A percentile compares a stretch with the other conserved stretches of the same genome.
Evolutionary conservation across 2,888 invertebrate genomes (phyloP).

Genomic region (Limenitis camilla): DNA sequence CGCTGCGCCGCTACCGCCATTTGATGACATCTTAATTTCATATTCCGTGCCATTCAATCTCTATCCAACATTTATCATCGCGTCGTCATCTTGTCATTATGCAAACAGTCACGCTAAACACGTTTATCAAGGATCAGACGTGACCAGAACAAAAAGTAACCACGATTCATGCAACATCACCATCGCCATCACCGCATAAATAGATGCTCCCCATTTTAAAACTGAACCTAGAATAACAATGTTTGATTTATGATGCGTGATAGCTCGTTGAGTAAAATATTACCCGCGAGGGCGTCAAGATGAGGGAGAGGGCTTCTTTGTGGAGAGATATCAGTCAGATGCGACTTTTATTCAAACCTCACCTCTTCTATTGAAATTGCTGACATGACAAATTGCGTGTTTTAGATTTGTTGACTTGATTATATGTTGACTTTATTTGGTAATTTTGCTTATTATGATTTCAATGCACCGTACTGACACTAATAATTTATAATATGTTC

Average conservation of each 20-base stretch:
- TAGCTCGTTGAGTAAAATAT: conserved; percentile 47
- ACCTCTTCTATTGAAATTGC: not conserved
- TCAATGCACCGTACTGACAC: no score
- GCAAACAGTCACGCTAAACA: conserved; percentile 13
- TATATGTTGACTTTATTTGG: no score
- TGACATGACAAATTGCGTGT: not conserved
- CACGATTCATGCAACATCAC: conserved; percentile 47
- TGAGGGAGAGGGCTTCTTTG: conserved; percentile 17
- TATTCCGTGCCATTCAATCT: conserved; percentile 8
- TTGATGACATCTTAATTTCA: conserved; percentile 3
- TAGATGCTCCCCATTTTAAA: conserved; percentile 47
- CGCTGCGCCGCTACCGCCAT: not conserved
- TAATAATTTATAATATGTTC: no score
- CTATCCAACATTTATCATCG: conserved; percentile 18
- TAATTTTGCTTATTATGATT: no score
- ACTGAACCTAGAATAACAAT: conserved; percentile 38
- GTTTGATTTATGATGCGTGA: conserved; percentile 56
- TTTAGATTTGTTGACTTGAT: not conserved
- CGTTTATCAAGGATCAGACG: conserved; percentile 23
- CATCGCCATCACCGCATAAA: conserved; percentile 57
- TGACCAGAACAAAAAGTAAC: conserved; percentile 31
- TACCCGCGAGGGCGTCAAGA: conserved; percentile 29
- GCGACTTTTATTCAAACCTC: conserved; percentile 9
- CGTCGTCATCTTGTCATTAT: conserved; percentile 14
- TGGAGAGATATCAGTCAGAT: conserved; percentile 2